These are phyloP conservation scores for Athripsodes cinereus DNA, from an alignment of 2,888 invertebrate species.

Conservation along the genomic window DNA sequence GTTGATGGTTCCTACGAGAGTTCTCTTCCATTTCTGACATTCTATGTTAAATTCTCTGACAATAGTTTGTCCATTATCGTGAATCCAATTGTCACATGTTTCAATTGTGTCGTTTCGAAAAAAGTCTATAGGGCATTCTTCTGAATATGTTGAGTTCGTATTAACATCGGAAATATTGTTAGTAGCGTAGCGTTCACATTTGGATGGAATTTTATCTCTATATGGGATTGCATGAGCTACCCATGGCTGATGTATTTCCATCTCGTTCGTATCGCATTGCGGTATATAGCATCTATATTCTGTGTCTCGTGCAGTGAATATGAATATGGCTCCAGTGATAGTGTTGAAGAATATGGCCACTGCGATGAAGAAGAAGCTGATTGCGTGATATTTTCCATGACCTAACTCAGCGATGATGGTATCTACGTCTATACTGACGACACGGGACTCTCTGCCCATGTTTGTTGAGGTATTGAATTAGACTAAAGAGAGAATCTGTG, in stretches of 20 bases:
- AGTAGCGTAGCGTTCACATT: conserved; percentile 34
- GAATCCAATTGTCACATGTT: conserved; percentile 41
- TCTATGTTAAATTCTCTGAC: conserved; percentile 55
- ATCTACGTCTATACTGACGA: conserved; percentile 38
- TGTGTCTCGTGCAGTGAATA: conserved; percentile 25
- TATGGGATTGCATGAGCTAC: conserved; percentile 40
- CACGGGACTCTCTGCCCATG: conserved; percentile 23
- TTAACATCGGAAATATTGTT: conserved; percentile 33
- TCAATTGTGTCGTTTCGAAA: conserved; percentile 27
- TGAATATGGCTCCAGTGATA: conserved; percentile 18
- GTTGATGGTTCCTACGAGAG: conserved; percentile 68
- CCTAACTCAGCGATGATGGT: conserved; percentile 51
- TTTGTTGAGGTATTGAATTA: background rate
- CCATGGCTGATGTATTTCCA: conserved; percentile 44
- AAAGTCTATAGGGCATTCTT: conserved; percentile 5
- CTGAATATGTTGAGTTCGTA: conserved; percentile 22
- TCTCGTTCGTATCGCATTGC: conserved; percentile 36
- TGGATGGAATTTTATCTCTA: conserved; percentile 35
- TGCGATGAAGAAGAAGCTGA: conserved; percentile 53
- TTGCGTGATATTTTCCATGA: conserved; percentile 58
- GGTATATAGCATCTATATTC: conserved; percentile 34
- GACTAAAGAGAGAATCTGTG: conserved; percentile 1
- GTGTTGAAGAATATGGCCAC: conserved; percentile 44
- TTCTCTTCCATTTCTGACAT: conserved; percentile 66
- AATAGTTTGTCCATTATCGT: conserved; percentile 23